A percentile compares a stretch with the other conserved stretches of the same genome.
phyloP scores from a whole-genome alignment of 1,140 invertebrate species.

The Copidosoma floridanum region DNA sequence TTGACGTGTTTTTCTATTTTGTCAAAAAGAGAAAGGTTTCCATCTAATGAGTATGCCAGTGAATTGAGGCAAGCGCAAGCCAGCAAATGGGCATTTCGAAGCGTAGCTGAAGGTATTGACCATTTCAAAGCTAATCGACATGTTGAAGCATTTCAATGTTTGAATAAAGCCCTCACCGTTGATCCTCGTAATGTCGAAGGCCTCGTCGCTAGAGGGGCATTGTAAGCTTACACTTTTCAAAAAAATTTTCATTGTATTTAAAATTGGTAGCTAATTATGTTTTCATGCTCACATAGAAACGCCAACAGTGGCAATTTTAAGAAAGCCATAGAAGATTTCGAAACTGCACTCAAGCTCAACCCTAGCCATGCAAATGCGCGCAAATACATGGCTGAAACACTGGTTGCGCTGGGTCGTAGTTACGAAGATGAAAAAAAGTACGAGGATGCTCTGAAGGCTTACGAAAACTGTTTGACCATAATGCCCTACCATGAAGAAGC shows the following conservation, averaged over 20 bases:
- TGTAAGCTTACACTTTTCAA: conserved; percentile 60
- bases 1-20: background rate
- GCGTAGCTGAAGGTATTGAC: conserved; percentile 88
- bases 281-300: conserved; percentile 59
- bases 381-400: conserved; percentile 91
- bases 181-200: conserved; percentile 93
- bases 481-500: conserved; percentile 83
- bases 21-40: conserved; percentile 67
- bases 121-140: conserved; percentile 89
- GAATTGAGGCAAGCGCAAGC: conserved; percentile 85
- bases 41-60: conserved; percentile 75
- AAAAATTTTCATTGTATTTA: background rate
- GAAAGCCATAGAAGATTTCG: conserved; percentile 93
- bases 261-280: background rate
- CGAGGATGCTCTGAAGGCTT: conserved; percentile 80
- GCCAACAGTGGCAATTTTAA: conserved; percentile 91
- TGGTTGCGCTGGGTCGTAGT: conserved; percentile 80
- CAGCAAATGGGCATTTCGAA: conserved; percentile 88
- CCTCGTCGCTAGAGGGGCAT: conserved; percentile 85
- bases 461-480: conserved; percentile 77
- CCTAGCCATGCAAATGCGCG: conserved; percentile 89
- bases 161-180: conserved; percentile 90
- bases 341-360: conserved; percentile 83
- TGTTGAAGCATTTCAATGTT: conserved; percentile 90
- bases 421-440: conserved; percentile 82